Percentiles rank a stretch among this genome's conserved stretches.
These are phyloP conservation scores for Leptodactylus fuscus DNA, from an alignment of 2,113 vertebrate species.

Conservation along the genomic window DNA sequence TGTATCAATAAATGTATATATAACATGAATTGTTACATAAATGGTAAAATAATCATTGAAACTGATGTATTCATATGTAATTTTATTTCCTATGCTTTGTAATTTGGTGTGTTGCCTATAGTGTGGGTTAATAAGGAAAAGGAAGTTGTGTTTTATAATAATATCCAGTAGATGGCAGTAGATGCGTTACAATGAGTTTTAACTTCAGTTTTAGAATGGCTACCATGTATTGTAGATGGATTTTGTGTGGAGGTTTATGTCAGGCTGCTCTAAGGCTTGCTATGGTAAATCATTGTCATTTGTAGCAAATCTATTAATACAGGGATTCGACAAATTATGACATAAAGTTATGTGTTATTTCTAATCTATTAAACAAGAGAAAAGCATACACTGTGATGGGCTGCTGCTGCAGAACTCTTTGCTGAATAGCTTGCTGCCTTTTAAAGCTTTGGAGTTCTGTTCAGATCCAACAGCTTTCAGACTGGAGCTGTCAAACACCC, in stretches of 20 bases:
- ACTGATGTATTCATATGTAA: no score
- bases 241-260: background rate
- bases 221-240: background rate
- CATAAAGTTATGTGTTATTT: no score
- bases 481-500: background rate
- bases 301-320: background rate
- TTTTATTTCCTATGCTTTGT: no score
- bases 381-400: background rate
- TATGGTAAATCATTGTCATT: no score
- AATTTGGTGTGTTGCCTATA: no score
- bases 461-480: no score
- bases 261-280: background rate
- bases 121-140: background rate
- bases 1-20: no score
- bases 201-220: background rate
- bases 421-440: no score
- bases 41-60: no score
- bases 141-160: background rate
- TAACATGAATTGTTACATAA: no score
- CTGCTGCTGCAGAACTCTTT: background rate
- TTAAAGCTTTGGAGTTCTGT: no score
- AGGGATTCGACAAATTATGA: no score
- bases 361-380: background rate
- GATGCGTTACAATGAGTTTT: constrained; percentile 61
- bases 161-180: constrained; percentile 76